Conservation (phyloP, 92 coral and sea anemone species). For the Micromussa lordhowensis region DNA sequence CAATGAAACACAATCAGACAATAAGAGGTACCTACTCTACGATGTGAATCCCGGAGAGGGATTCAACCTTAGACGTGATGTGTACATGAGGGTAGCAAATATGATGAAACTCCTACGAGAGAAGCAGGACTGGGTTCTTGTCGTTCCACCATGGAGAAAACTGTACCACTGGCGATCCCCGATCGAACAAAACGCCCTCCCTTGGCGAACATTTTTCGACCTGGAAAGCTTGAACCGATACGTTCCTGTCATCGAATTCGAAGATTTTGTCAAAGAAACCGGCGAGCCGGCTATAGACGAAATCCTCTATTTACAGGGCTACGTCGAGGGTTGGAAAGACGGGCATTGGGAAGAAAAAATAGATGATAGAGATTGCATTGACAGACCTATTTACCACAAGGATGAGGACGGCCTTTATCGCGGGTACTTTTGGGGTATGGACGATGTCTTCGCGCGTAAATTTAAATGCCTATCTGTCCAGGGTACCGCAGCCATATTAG, state of each 20-base stretch:
- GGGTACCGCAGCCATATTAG: slow-evolving; percentile 89
- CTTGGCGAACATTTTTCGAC: slow-evolving; percentile 97
- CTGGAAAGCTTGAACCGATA: slow-evolving; percentile 90
- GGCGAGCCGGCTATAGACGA: slow-evolving; percentile 89
- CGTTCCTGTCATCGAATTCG: slow-evolving; percentile 95
- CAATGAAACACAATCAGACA: slow-evolving; percentile 59
- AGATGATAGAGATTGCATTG: slow-evolving; percentile 92
- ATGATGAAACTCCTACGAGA: slow-evolving; percentile 80
- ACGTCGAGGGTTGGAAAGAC: slow-evolving; percentile 95
- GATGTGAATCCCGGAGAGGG: slow-evolving; percentile 99
- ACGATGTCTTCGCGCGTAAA: slow-evolving; percentile 85
- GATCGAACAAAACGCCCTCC: slow-evolving; percentile 87
- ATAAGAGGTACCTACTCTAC: slow-evolving; percentile 81
- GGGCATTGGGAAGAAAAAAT: slow-evolving; percentile 98
- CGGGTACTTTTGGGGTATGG: slow-evolving; percentile 92
- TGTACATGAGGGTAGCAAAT: slow-evolving; percentile 93
- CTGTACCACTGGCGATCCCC: slow-evolving; percentile 94
- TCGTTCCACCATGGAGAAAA: slow-evolving; percentile 97
- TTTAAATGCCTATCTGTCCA: slow-evolving; percentile 93
- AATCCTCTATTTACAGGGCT: slow-evolving; percentile 89
- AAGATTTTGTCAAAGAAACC: slow-evolving; percentile 87
- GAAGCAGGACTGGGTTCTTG: slow-evolving; percentile 92
- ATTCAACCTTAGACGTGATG: slow-evolving; percentile 94
- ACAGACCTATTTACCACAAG: slow-evolving; percentile 79
- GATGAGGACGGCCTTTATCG: slow-evolving; percentile 78